Evolutionary conservation across 2,797 vertebrate species (phyloP).

Genomic region (Paedocypris micromegethes): DNA sequence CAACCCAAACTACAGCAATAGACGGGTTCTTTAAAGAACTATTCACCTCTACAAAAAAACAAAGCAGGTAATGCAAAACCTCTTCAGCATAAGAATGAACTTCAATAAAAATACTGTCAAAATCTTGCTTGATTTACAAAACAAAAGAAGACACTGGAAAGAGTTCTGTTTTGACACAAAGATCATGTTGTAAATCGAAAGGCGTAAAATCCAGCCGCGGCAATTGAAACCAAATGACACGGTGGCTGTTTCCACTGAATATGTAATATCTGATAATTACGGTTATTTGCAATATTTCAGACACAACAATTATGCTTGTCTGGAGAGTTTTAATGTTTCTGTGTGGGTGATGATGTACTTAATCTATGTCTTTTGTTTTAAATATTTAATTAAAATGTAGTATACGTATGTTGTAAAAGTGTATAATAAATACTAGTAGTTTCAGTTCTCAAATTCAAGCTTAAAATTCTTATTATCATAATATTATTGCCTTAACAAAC

Average conservation of each 20-base stretch:
- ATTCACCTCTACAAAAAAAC: too few species aligned
- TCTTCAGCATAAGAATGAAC: too few species aligned
- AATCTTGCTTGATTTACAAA: conserved; percentile 22
- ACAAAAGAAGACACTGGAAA: conserved; percentile 48
- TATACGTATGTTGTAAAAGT: too few species aligned
- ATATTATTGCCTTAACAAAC: too few species aligned
- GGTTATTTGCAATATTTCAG: conserved; percentile 69
- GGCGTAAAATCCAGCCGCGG: conserved; percentile 59
- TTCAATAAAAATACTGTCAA: too few species aligned
- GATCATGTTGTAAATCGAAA: conserved; percentile 55
- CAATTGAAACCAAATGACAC: conserved; percentile 64
- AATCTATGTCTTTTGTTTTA: too few species aligned
- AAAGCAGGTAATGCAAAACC: too few species aligned
- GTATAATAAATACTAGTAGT: too few species aligned
- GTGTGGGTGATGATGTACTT: too few species aligned
- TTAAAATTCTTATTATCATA: too few species aligned
- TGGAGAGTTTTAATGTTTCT: conserved; percentile 54
- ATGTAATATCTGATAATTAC: conserved; percentile 75
- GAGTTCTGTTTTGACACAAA: conserved; percentile 52
- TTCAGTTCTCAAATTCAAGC: too few species aligned
- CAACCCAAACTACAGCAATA: conserved; percentile 56
- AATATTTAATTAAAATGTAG: too few species aligned
- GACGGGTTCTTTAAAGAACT: conserved; percentile 5
- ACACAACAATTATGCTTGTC: conserved; percentile 68
- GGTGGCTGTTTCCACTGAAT: conserved; percentile 67